Conservation (phyloP, 2,797 vertebrate species). For the Hyperoplus lanceolatus region DNA sequence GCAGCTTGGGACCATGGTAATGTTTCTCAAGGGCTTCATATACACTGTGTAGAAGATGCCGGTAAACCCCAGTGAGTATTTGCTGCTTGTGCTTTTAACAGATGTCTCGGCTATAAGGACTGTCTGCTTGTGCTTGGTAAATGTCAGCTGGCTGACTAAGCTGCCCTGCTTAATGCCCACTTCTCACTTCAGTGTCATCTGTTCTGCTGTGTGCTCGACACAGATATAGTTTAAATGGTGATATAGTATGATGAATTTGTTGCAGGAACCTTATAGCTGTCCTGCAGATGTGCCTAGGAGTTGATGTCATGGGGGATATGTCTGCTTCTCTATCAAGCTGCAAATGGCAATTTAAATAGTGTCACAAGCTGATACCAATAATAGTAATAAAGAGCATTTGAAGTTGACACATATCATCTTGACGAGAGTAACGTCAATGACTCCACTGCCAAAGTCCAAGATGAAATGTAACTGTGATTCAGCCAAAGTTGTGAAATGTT, state of each 20-base stretch:
- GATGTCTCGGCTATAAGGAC: constrained; percentile 43
- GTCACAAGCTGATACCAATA: neutral
- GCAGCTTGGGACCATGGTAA: constrained; percentile 31
- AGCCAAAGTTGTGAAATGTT: constrained; percentile 7
- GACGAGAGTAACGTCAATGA: neutral
- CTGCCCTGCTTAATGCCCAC: constrained; percentile 32
- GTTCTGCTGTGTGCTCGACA: constrained; percentile 34
- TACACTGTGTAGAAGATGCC: constrained; percentile 26
- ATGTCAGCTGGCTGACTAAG: constrained; percentile 59
- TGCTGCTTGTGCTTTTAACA: constrained; percentile 34
- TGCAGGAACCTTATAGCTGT: constrained; percentile 8
- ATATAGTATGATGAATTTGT: neutral
- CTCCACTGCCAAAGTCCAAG: neutral
- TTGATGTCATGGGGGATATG: neutral
- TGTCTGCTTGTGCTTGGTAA: constrained; percentile 56
- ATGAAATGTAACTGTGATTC: neutral
- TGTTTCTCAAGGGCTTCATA: constrained; percentile 47
- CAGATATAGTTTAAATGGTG: constrained; percentile 12
- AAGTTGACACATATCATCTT: neutral
- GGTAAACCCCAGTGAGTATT: constrained; percentile 44
- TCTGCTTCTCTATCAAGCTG: neutral
- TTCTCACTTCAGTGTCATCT: constrained; percentile 31
- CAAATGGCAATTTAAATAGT: no score
- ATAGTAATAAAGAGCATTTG: neutral
- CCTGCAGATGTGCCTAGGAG: neutral